phyloP scores from a whole-genome alignment of 2,113 vertebrate genomes.

The Serinus canaria region DNA sequence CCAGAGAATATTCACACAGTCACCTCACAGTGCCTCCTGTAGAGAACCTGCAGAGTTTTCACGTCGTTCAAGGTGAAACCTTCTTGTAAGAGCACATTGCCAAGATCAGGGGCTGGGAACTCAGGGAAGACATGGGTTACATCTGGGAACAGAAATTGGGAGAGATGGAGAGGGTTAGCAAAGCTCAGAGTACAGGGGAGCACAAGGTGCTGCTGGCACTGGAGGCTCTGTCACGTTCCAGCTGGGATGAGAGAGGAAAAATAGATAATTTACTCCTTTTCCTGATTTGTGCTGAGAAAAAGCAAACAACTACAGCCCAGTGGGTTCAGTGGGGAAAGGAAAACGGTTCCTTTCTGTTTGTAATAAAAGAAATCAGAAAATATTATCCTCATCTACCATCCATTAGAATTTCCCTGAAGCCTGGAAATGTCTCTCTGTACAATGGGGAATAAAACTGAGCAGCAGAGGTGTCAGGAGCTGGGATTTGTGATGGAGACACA shows the following conservation, averaged over 20 bases:
- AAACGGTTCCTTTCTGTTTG: background rate
- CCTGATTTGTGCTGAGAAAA: background rate
- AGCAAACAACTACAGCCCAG: background rate
- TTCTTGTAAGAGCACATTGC: slow-evolving; percentile 80
- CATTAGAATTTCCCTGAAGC: background rate
- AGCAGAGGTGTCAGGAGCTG: background rate
- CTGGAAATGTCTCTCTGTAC: background rate
- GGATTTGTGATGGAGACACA: background rate
- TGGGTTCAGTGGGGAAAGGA: background rate
- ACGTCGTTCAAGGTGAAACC: slow-evolving; percentile 83
- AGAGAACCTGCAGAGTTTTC: slow-evolving; percentile 88
- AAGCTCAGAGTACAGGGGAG: background rate
- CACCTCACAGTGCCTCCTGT: slow-evolving; percentile 96
- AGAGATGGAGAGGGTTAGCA: background rate
- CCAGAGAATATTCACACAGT: background rate
- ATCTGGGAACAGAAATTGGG: slow-evolving; percentile 70
- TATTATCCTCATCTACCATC: background rate
- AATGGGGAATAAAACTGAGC: background rate
- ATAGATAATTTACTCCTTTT: background rate
- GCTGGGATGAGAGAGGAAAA: background rate
- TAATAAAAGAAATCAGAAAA: background rate
- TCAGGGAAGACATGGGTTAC: slow-evolving; percentile 88
- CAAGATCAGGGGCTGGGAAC: slow-evolving; percentile 86
- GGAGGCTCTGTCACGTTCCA: background rate
- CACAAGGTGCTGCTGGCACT: background rate